phyloP scores from a whole-genome alignment of 2,113 vertebrate genomes.

The Chamaetylas fuelleborni region DNA sequence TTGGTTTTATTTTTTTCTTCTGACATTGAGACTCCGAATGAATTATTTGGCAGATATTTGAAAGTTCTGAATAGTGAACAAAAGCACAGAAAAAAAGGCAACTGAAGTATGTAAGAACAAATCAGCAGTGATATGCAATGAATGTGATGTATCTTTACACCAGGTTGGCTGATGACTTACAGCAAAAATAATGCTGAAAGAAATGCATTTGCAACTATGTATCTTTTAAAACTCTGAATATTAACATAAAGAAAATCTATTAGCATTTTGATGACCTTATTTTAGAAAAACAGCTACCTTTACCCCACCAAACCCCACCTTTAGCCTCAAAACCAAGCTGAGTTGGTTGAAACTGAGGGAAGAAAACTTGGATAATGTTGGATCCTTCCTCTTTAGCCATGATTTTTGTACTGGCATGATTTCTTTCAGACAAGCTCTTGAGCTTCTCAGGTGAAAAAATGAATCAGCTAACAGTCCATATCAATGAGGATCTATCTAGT shows the following conservation, averaged over 20 bases:
- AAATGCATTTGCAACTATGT: not conserved
- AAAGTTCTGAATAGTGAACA: not conserved
- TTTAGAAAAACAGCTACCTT: not conserved
- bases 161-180: not conserved
- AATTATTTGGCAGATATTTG: not conserved
- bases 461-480: not conserved
- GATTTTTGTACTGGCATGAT: not conserved
- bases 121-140: not conserved
- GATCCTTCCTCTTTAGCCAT: not conserved
- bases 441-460: not conserved
- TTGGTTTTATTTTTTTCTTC: not conserved
- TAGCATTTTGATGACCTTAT: not conserved
- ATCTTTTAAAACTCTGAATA: not conserved
- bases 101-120: not conserved
- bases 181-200: not conserved
- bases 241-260: not conserved
- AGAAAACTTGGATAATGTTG: not conserved
- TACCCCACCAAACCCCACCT: not conserved
- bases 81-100: not conserved
- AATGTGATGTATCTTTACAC: not conserved
- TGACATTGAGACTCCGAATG: not conserved
- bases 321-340: not conserved
- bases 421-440: not conserved
- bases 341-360: not conserved
- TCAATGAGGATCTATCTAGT: not conserved